Evolutionary conservation across 2,888 invertebrate species (phyloP).

Genomic region (Eupithecia exiguata): DNA sequence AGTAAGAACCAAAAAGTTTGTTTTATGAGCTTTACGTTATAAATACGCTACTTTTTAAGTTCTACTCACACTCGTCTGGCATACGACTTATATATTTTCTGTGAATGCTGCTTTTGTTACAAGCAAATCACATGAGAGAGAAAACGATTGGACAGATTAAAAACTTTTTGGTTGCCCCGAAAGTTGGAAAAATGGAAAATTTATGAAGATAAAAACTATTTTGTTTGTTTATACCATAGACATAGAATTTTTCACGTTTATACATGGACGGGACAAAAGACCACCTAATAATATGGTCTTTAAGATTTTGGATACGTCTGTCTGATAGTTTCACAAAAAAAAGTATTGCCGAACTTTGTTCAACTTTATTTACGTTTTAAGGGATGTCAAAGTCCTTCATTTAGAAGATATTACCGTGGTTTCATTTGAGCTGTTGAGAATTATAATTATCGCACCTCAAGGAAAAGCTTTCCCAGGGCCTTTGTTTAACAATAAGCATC

Average conservation of each 20-base stretch:
- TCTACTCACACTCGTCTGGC: neutral
- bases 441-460: constrained; percentile 13
- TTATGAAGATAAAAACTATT: too few species aligned
- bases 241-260: too few species aligned
- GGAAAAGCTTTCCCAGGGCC: constrained; percentile 14
- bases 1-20: neutral
- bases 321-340: neutral
- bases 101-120: too few species aligned
- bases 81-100: too few species aligned
- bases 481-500: constrained; percentile 52
- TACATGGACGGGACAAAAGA: too few species aligned
- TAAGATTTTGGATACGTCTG: too few species aligned
- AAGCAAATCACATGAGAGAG: neutral
- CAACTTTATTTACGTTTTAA: neutral
- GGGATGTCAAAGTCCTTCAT: neutral
- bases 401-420: neutral
- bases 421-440: neutral
- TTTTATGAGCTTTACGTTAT: neutral
- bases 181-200: too few species aligned
- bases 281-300: too few species aligned
- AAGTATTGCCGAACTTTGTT: neutral
- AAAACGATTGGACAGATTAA: neutral
- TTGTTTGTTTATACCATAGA: too few species aligned
- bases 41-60: neutral
- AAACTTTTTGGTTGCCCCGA: neutral